Conservation (phyloP, 2,113 vertebrate genomes). For the Theristicus caerulescens region DNA sequence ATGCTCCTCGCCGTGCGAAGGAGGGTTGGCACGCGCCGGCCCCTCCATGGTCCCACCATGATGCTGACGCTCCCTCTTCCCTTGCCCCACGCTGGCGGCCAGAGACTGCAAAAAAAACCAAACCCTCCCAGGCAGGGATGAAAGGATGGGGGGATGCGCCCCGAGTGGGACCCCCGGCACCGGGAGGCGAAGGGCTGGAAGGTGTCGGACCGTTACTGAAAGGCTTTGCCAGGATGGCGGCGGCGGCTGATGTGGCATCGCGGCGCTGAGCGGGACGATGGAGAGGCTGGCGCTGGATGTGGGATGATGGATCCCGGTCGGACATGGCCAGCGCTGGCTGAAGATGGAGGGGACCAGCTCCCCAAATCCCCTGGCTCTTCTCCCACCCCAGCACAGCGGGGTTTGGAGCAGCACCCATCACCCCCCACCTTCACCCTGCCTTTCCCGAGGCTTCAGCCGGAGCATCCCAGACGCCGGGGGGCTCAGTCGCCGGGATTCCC, state of each 20-base stretch:
- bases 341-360: background rate
- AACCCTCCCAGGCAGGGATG: background rate
- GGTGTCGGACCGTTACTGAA: fast-evolving
- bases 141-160: background rate
- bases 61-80: slow-evolving; percentile 14
- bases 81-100: background rate
- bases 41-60: background rate
- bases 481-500: background rate
- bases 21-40: background rate
- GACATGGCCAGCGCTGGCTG: background rate
- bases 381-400: background rate
- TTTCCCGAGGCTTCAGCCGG: background rate
- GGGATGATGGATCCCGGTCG: fast-evolving
- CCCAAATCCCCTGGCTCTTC: background rate
- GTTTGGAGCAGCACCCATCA: background rate
- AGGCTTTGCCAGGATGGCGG: background rate
- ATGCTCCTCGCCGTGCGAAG: background rate
- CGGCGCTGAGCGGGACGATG: background rate
- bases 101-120: background rate
- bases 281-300: background rate
- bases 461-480: background rate
- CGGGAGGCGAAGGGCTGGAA: background rate
- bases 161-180: background rate
- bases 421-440: background rate
- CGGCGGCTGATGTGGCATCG: background rate